phyloP scores from a whole-genome alignment of 2,797 vertebrate genomes.

The Epinephelus coioides region DNA sequence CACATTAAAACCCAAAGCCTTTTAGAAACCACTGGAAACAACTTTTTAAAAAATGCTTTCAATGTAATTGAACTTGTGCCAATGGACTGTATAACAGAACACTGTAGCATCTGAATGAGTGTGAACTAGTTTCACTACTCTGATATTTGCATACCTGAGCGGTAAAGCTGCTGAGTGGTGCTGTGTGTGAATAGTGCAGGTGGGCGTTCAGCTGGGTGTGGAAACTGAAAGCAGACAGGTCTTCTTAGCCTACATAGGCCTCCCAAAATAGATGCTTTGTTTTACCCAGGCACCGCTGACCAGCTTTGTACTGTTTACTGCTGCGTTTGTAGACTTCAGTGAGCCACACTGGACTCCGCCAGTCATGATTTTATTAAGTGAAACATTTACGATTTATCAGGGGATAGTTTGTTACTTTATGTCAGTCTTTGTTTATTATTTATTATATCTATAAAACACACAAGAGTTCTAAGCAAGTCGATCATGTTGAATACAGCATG shows the following conservation, averaged over 20 bases:
- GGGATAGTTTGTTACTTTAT: not conserved
- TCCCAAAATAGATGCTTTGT: not conserved
- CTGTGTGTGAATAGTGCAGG: constrained; percentile 26
- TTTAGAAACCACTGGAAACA: not conserved
- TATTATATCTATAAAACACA: not conserved
- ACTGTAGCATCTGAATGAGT: not conserved
- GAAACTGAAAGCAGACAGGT: constrained; percentile 8
- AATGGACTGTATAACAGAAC: not conserved
- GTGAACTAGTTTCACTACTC: not conserved
- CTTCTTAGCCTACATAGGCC: constrained; percentile 35
- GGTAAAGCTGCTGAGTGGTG: not conserved
- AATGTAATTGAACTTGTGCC: not conserved
- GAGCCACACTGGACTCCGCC: no score
- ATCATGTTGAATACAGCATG: not conserved
- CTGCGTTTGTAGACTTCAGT: not conserved
- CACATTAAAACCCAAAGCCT: not conserved
- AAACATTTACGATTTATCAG: not conserved
- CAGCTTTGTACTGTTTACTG: not conserved
- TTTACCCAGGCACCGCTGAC: not conserved
- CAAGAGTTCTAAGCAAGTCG: not conserved
- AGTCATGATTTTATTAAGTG: not conserved
- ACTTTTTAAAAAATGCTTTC: not conserved
- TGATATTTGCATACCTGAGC: constrained; percentile 30
- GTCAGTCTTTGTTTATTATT: not conserved
- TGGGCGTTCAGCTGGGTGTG: constrained; percentile 13